Base-by-base conservation (phyloP, 2,888 invertebrate species). In the Andrena hattorfiana region DNA sequence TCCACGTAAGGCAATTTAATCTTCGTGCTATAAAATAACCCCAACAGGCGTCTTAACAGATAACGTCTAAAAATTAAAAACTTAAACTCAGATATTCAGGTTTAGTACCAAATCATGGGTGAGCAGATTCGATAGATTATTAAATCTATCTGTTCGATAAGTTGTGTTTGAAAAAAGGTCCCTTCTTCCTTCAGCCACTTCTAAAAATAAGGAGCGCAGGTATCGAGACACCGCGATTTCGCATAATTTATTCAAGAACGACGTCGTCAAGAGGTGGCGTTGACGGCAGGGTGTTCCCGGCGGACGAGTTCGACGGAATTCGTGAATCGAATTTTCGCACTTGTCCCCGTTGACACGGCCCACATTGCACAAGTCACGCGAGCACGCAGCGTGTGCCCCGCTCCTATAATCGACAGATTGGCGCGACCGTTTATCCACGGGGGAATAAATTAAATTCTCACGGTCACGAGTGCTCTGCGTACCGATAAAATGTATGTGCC, bases 271-370 rank as follows among this genome's bases (percentile, higher is more conserved):
- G 70, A 62, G 48, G 35, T 30, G 69, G 30, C 62, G 73, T 76
- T 51, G 70, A 64, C 66, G 68, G 26, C 51, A 13, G 13, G 64
- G 20, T 35, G n/a, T 56, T 26, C 56, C 23, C 20, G 30, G 49
- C 49, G 28, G 68, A 2, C 48, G 54, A 64, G 20, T 54, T 56
- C 64, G 59, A 49, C 63, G 20, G 78, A 75, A 82, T 84, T 84
- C 84, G 79, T 75, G 84, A 69, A 79, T 82, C 83, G 67, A 68
- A 84, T 84, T 83, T 82, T 82, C 74, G 63, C 82, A 82, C 79
- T 83, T 79, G 82, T 71, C 42, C 49, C 49, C 23, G 62, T 30
- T 63, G 81, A 78, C 81, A 78, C 73, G 74, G 32, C 74, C 83
- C 16, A 78, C 81, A 78, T 83, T 59, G 67, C 67, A 67, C 82